phyloP scores from a whole-genome alignment of 2,797 vertebrate species.

The Remorina albescens region DNA sequence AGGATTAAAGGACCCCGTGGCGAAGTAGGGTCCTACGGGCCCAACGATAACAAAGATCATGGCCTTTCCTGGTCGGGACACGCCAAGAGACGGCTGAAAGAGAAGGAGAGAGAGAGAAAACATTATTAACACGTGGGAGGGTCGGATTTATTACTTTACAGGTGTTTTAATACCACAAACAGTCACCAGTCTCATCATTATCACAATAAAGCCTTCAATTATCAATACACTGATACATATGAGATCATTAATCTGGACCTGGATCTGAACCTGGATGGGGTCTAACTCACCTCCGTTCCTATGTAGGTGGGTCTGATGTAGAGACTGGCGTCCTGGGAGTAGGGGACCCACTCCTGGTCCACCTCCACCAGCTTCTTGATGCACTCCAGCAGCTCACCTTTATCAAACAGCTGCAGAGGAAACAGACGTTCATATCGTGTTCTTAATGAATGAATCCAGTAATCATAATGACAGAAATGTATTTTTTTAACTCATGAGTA shows the following conservation, averaged over 20 bases:
- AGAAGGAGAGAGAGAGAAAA: neutral
- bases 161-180: neutral
- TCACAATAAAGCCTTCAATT: no score
- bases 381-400: constrained; percentile 87
- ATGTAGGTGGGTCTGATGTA: constrained; percentile 92
- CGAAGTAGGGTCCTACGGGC: constrained; percentile 91
- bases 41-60: constrained; percentile 89
- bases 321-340: constrained; percentile 85
- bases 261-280: no score
- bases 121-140: no score
- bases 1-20: constrained; percentile 86
- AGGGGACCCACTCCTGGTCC: constrained; percentile 92
- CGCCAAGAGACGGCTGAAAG: constrained; percentile 88
- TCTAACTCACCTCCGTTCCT: constrained; percentile 85
- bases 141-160: no score
- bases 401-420: constrained; percentile 85
- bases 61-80: constrained; percentile 79
- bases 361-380: constrained; percentile 89
- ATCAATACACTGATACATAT: no score
- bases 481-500: no score
- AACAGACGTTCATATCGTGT: neutral
- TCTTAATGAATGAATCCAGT: no score
- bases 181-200: no score
- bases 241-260: no score
- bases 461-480: no score